phyloP scores from a whole-genome alignment of 2,113 vertebrate species.

The Emberiza fucata region DNA sequence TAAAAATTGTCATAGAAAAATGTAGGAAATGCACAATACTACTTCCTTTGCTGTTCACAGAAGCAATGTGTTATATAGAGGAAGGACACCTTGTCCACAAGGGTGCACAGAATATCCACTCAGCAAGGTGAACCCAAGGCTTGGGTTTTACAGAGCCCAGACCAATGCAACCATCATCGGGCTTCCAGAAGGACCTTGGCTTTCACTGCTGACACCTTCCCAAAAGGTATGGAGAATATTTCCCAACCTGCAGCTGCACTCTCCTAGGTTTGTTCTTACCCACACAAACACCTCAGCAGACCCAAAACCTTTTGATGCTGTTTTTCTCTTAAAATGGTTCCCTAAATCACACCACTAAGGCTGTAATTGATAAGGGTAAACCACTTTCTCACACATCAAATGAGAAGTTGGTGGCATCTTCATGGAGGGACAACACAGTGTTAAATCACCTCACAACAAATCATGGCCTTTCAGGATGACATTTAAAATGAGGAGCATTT shows the following conservation, averaged over 20 bases:
- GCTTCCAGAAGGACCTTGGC: neutral
- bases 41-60: neutral
- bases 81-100: neutral
- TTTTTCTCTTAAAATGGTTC: neutral
- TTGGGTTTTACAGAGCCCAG: neutral
- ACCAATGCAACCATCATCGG: neutral
- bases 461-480: neutral
- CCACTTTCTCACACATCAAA: neutral
- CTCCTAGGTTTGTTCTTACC: neutral
- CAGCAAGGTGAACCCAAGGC: neutral
- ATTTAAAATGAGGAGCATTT: neutral
- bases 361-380: neutral
- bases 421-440: neutral
- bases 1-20: neutral
- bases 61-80: neutral
- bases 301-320: neutral
- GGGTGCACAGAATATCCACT: neutral
- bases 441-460: neutral
- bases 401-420: neutral
- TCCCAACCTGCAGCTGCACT: neutral
- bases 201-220: neutral
- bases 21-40: neutral
- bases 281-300: neutral
- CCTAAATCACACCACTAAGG: neutral
- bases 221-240: neutral